Evolutionary conservation across 2,888 invertebrate genomes (phyloP).

Genomic region (Alcis repandata): DNA sequence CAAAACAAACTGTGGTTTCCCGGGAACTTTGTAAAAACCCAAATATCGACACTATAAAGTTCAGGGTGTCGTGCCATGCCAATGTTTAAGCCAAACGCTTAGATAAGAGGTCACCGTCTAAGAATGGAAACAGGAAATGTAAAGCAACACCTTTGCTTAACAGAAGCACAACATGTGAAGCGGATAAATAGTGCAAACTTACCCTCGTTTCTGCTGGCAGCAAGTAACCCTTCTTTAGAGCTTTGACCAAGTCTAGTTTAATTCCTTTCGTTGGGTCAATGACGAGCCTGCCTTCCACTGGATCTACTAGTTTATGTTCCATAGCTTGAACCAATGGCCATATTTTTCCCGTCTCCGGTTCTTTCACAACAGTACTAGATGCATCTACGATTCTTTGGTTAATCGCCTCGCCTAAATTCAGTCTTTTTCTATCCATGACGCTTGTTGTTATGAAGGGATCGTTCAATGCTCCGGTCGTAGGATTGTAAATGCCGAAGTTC

Average conservation of each 20-base stretch:
- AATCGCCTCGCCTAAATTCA: constrained; percentile 92
- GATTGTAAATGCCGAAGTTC: constrained; percentile 93
- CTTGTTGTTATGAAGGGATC: constrained; percentile 93
- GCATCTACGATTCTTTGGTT: constrained; percentile 93
- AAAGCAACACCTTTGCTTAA: constrained; percentile 84
- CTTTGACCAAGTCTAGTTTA: constrained; percentile 93
- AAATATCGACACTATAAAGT: constrained; percentile 70
- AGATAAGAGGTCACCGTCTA: constrained; percentile 76
- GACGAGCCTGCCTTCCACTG: constrained; percentile 90
- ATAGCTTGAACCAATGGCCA: constrained; percentile 92
- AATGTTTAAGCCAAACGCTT: constrained; percentile 83
- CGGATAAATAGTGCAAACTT: constrained; percentile 83
- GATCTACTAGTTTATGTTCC: constrained; percentile 90
- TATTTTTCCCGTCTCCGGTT: constrained; percentile 91
- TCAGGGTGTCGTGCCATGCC: constrained; percentile 83
- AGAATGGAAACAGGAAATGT: constrained; percentile 78
- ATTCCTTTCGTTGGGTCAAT: constrained; percentile 85
- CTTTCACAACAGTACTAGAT: constrained; percentile 94
- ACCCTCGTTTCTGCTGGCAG: constrained; percentile 97
- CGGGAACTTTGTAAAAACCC: constrained; percentile 52
- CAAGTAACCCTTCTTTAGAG: constrained; percentile 94
- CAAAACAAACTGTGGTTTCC: constrained; percentile 70
- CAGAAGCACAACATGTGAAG: constrained; percentile 74
- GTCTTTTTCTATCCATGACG: constrained; percentile 90
- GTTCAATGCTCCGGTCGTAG: constrained; percentile 92